Evolutionary conservation across 2,797 vertebrate species (phyloP).

Genomic region (Hippocampus kuda): DNA sequence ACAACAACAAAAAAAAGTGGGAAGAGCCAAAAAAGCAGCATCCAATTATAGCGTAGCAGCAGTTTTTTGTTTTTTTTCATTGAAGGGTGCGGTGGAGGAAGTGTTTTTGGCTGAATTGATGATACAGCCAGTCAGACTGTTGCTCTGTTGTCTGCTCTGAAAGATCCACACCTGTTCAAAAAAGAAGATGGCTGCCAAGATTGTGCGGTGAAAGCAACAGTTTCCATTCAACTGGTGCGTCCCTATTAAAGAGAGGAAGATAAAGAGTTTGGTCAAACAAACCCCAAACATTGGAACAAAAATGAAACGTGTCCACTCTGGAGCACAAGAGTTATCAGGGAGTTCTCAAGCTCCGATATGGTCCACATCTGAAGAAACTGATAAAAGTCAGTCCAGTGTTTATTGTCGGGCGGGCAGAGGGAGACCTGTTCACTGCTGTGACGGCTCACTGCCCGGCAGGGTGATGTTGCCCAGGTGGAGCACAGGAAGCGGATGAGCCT

Average conservation of each 20-base stretch:
- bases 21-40: not conserved
- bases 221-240: not conserved
- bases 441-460: slow-evolving; percentile 79
- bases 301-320: slow-evolving; percentile 22
- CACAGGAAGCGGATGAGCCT: slow-evolving; percentile 93
- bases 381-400: slow-evolving; percentile 4
- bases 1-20: not conserved
- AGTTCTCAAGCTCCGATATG: slow-evolving; percentile 21
- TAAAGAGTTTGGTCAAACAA: slow-evolving; percentile 40
- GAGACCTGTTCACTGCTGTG: slow-evolving; percentile 66
- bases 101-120: not conserved
- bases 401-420: not conserved
- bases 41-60: slow-evolving; percentile 2
- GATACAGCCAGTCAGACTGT: not conserved
- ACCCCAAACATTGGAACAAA: slow-evolving; percentile 21
- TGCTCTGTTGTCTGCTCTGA: not conserved
- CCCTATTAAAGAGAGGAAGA: not conserved
- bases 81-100: not conserved
- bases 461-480: slow-evolving; percentile 91
- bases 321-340: slow-evolving; percentile 15
- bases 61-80: not conserved
- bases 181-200: not conserved
- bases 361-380: not conserved
- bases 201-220: not conserved
- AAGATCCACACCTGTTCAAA: not conserved